phyloP scores from a whole-genome alignment of 2,797 vertebrate species.

The Spinus olivaceus region DNA sequence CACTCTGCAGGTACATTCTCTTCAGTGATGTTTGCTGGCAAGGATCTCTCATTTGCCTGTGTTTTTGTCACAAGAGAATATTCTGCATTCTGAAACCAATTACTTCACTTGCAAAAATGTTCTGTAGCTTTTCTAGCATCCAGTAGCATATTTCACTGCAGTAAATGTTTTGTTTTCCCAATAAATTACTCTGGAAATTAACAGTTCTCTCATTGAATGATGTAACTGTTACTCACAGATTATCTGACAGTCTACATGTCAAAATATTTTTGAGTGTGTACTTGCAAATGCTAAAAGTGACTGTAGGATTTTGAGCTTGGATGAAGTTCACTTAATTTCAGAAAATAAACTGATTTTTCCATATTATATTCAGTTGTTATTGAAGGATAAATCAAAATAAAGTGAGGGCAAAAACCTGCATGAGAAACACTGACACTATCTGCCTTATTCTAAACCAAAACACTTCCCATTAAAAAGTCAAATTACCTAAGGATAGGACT shows the following conservation, averaged over 20 bases:
- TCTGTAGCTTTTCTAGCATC: background rate
- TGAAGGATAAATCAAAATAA: background rate
- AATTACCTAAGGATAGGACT: background rate
- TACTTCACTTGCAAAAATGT: background rate
- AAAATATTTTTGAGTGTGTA: constrained; percentile 61
- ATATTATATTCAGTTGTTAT: background rate
- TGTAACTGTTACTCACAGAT: constrained; percentile 33
- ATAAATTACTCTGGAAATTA: constrained; percentile 48
- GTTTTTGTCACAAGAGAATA: background rate
- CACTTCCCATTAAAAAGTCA: background rate
- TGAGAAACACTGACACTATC: background rate
- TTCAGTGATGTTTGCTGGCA: background rate
- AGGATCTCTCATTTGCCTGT: background rate
- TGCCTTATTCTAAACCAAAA: background rate
- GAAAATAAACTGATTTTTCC: constrained; percentile 3
- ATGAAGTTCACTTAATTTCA: constrained; percentile 48
- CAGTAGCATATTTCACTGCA: background rate
- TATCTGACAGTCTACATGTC: constrained; percentile 48
- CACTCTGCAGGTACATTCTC: background rate
- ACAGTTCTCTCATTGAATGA: constrained; percentile 23
- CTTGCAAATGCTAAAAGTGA: constrained; percentile 41
- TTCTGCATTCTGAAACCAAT: background rate
- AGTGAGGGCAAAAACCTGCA: background rate
- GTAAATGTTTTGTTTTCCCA: constrained; percentile 28
- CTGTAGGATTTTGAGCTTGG: constrained; percentile 47